Conservation (phyloP, 2,113 vertebrate species). For the Siniperca knerii region DNA sequence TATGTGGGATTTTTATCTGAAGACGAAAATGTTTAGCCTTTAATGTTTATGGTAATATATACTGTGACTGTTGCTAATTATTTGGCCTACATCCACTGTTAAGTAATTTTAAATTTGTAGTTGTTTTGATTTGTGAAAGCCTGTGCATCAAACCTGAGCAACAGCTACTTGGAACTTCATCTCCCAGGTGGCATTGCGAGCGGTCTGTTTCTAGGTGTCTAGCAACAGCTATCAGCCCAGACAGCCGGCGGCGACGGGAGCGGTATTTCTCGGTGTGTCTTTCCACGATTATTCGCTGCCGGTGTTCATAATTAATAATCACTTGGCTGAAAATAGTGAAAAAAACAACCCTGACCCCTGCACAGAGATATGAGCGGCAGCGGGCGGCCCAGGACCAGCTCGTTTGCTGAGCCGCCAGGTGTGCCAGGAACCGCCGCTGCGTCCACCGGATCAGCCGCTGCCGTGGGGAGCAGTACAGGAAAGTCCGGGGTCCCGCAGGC, state of each 20-base stretch:
- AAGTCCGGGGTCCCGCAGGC: slow-evolving; percentile 87
- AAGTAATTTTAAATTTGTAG: slow-evolving; percentile 62
- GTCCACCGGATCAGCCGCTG: slow-evolving; percentile 84
- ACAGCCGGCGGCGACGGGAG: slow-evolving; percentile 79
- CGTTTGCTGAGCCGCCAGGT: slow-evolving; percentile 87
- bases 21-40: not conserved
- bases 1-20: not conserved
- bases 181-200: slow-evolving; percentile 81
- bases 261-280: slow-evolving; percentile 65
- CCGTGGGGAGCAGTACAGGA: slow-evolving; percentile 86
- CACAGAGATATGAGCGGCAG: slow-evolving; percentile 87
- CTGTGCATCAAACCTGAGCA: slow-evolving; percentile 13
- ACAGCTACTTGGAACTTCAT: slow-evolving; percentile 70
- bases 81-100: slow-evolving; percentile 34
- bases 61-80: slow-evolving; percentile 7
- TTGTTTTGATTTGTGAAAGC: slow-evolving; percentile 54
- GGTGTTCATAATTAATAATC: slow-evolving; percentile 50
- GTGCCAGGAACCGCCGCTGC: slow-evolving; percentile 82
- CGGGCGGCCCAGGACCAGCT: slow-evolving; percentile 88
- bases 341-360: slow-evolving; percentile 75
- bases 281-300: slow-evolving; percentile 65
- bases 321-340: slow-evolving; percentile 61
- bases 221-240: slow-evolving; percentile 79
- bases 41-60: not conserved
- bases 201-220: slow-evolving; percentile 81